Conservation (phyloP, 2,888 invertebrate genomes). For the Rhaphigaster nebulosa region DNA sequence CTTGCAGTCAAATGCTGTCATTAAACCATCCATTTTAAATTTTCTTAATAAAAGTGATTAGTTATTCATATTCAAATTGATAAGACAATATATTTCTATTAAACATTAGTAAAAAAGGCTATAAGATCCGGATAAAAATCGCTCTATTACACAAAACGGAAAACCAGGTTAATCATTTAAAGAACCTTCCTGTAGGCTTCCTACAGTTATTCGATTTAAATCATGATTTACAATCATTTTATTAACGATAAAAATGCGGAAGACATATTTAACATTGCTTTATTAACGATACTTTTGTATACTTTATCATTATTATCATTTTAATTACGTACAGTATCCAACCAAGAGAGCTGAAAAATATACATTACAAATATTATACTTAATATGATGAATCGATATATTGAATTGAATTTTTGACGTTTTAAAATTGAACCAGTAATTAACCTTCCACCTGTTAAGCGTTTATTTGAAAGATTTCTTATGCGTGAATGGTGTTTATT, state of each 20-base stretch:
- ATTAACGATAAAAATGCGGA: background rate
- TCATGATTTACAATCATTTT: background rate
- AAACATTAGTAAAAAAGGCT: background rate
- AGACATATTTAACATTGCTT: background rate
- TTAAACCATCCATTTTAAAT: constrained; percentile 43
- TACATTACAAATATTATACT: background rate
- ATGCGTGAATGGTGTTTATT: background rate
- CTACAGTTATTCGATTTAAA: background rate
- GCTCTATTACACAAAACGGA: background rate
- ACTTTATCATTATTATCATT: no score
- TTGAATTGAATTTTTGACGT: background rate
- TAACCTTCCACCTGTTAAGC: background rate
- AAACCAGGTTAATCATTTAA: background rate
- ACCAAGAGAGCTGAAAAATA: background rate
- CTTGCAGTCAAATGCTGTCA: constrained; percentile 48
- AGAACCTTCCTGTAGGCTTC: background rate
- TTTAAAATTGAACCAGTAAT: background rate
- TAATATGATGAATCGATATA: background rate
- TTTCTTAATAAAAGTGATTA: background rate
- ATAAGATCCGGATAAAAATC: background rate
- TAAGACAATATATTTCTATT: background rate
- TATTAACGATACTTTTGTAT: background rate
- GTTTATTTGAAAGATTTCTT: background rate
- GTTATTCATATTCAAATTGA: background rate
- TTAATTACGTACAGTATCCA: background rate